Evolutionary conservation across 1,140 invertebrate species (phyloP).

Genomic region (Macrosteles quadrilineatus): DNA sequence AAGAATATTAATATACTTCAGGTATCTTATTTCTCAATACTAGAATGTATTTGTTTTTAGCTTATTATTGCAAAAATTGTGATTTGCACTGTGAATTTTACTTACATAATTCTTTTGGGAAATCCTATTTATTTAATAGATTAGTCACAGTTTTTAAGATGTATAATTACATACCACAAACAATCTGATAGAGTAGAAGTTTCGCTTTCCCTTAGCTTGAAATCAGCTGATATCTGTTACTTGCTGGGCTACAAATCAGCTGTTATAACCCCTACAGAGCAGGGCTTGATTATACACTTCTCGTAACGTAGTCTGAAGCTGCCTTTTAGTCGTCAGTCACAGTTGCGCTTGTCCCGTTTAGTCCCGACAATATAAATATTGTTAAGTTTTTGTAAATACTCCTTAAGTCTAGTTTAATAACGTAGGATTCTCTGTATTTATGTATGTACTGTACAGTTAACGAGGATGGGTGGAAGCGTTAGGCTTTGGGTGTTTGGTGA

Average conservation of each 20-base stretch:
- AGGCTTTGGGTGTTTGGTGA: background rate
- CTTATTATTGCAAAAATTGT: too few species aligned
- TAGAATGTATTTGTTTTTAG: too few species aligned
- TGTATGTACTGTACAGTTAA: background rate
- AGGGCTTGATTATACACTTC: background rate
- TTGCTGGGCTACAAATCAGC: background rate
- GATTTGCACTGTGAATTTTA: too few species aligned
- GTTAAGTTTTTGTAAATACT: slow-evolving; percentile 24
- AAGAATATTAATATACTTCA: too few species aligned
- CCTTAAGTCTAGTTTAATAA: slow-evolving; percentile 11
- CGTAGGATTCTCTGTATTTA: background rate
- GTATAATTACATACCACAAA: too few species aligned
- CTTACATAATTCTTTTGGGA: too few species aligned
- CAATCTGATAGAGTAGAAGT: background rate
- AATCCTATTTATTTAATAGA: too few species aligned
- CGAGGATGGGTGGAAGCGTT: background rate
- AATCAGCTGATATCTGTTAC: background rate
- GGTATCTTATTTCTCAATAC: too few species aligned
- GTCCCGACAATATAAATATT: slow-evolving; percentile 19
- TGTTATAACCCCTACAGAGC: background rate
- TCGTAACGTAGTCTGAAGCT: background rate
- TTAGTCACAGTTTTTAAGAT: too few species aligned
- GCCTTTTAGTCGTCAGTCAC: background rate
- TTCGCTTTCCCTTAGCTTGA: background rate
- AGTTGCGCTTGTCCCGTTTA: background rate